Conservation (phyloP, 2,797 vertebrate genomes). For the Telmatherina bonti region DNA sequence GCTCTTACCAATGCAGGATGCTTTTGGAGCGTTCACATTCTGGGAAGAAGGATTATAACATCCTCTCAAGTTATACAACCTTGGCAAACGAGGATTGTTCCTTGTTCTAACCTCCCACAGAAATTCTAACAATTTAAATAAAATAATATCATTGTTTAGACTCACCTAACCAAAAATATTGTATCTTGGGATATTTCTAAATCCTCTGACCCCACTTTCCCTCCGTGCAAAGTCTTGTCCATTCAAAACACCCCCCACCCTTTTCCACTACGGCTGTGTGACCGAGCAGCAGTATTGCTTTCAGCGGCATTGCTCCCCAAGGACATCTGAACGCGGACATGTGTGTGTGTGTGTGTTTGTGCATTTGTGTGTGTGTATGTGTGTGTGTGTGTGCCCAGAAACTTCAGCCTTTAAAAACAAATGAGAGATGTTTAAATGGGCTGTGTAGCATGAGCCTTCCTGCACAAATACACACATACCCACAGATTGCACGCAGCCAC, state of each 20-base stretch:
- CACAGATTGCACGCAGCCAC: constrained; percentile 26
- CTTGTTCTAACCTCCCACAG: constrained; percentile 38
- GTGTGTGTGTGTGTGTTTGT: constrained; percentile 78
- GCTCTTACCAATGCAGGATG: constrained; percentile 31
- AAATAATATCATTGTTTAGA: constrained; percentile 48
- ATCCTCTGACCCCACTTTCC: constrained; percentile 64
- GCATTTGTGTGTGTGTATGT: no score
- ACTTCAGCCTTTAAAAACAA: constrained; percentile 79
- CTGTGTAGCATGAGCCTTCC: constrained; percentile 46
- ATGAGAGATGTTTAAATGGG: constrained; percentile 60
- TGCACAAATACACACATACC: constrained; percentile 39
- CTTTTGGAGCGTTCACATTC: constrained; percentile 45
- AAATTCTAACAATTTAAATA: constrained; percentile 57
- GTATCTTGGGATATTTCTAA: constrained; percentile 68
- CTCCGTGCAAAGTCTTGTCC: constrained; percentile 54
- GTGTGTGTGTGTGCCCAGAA: constrained; percentile 78
- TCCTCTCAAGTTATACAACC: constrained; percentile 56
- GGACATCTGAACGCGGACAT: constrained; percentile 69
- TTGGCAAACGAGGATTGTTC: constrained; percentile 41
- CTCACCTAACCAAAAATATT: constrained; percentile 55
- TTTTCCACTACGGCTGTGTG: constrained; percentile 42
- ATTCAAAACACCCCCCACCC: constrained; percentile 64
- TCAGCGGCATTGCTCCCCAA: constrained; percentile 73
- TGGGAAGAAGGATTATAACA: constrained; percentile 53
- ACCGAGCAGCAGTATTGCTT: constrained; percentile 72